Percentiles rank a stretch among this genome's conserved stretches.
phyloP scores from a whole-genome alignment of 2,888 invertebrate genomes.

The Brachyptera risi region DNA sequence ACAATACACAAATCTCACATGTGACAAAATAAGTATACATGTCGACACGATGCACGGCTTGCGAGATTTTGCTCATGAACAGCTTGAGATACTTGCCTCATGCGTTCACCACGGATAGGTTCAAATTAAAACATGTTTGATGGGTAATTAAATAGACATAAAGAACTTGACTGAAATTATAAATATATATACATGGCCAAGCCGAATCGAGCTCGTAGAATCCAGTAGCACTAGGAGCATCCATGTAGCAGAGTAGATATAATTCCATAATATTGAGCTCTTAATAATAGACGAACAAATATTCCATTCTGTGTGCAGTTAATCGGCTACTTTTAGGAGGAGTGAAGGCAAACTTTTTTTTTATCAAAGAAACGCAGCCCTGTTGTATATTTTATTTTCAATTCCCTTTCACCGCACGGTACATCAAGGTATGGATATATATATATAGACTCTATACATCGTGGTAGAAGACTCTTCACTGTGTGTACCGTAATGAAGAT shows the following conservation, averaged over 20 bases:
- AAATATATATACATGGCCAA: too few relatives aligned
- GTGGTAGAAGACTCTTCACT: neutral
- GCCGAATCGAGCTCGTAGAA: neutral
- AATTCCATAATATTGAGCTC: too few relatives aligned
- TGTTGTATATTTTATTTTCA: neutral
- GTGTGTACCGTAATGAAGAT: neutral
- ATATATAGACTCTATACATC: neutral
- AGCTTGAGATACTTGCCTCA: too few relatives aligned
- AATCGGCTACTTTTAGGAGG: neutral
- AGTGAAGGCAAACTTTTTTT: neutral
- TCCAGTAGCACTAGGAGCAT: neutral
- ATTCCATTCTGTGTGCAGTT: too few relatives aligned
- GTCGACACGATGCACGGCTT: too few relatives aligned
- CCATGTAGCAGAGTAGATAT: too few relatives aligned
- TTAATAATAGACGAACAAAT: constrained; percentile 7
- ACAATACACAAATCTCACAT: too few relatives aligned
- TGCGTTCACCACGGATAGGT: too few relatives aligned
- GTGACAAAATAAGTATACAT: too few relatives aligned
- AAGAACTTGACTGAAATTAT: neutral
- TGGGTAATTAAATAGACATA: too few relatives aligned
- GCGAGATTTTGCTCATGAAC: too few relatives aligned
- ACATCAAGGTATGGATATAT: neutral
- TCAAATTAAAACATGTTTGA: too few relatives aligned
- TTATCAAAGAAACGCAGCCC: neutral
- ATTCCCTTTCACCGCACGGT: neutral